A percentile compares a stretch with the other conserved stretches of the same genome.
These are phyloP conservation scores for Eledone cirrhosa DNA, from an alignment of 2,888 invertebrate genomes.

Conservation along the genomic window DNA sequence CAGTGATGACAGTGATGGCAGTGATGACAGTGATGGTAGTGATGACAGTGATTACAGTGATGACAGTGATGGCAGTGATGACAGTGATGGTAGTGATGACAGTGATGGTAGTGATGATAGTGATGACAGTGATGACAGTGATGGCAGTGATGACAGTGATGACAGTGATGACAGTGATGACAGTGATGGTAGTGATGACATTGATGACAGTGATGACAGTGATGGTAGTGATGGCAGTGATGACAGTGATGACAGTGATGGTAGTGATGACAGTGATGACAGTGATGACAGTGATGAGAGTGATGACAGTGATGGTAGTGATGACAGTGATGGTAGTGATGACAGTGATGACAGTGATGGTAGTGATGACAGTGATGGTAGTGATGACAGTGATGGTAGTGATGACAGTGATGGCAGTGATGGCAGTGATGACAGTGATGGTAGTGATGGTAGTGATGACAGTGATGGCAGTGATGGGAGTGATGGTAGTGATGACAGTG, in stretches of 20 bases:
- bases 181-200: no score
- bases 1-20: background rate
- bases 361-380: background rate
- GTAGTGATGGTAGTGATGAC: background rate
- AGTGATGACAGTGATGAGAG: no score
- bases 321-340: no score
- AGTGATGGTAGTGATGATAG: constrained; percentile 9
- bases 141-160: constrained; percentile 1
- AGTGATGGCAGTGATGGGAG: background rate
- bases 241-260: background rate
- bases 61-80: constrained; percentile 1
- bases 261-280: background rate
- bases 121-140: background rate
- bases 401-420: constrained; percentile 8
- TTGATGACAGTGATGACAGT: no score
- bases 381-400: constrained; percentile 1
- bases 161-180: background rate
- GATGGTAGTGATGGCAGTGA: no score
- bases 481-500: constrained; percentile 17
- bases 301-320: no score
- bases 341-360: background rate
- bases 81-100: constrained; percentile 2
- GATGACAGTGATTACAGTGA: no score
- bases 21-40: constrained; percentile 5
- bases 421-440: constrained; percentile 4